Conservation (phyloP, 2,888 invertebrate species). For the Pachymerium ferrugineum region DNA sequence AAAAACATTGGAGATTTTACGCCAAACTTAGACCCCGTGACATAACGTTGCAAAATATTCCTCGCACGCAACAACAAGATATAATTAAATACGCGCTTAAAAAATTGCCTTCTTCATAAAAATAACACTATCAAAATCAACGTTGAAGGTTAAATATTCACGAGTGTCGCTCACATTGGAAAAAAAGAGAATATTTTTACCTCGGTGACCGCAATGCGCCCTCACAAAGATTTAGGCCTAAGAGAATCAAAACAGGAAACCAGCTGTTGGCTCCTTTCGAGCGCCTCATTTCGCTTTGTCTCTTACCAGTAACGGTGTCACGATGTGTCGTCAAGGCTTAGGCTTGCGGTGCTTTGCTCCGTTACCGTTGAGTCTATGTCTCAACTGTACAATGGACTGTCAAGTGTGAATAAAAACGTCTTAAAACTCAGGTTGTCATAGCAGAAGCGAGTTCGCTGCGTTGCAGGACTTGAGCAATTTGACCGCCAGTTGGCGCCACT, state of each 20-base stretch:
- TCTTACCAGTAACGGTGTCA: neutral
- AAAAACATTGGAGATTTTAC: neutral
- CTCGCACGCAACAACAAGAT: neutral
- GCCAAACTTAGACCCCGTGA: neutral
- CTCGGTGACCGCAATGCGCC: neutral
- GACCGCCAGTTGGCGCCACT: neutral
- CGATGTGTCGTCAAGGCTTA: neutral
- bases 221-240: neutral
- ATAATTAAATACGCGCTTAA: no score
- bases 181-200: neutral
- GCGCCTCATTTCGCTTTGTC: neutral
- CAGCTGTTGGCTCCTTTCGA: neutral
- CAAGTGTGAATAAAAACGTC: neutral
- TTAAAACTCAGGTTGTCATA: constrained; percentile 2
- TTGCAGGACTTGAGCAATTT: neutral
- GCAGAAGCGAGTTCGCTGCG: neutral
- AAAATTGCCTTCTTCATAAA: no score
- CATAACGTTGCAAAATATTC: neutral
- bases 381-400: neutral
- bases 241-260: neutral
- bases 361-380: neutral
- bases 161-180: neutral
- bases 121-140: neutral
- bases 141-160: neutral
- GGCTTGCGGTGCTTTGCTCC: neutral